Base-by-base conservation (phyloP, 2,113 vertebrate genomes). In the Serinus canaria region DNA sequence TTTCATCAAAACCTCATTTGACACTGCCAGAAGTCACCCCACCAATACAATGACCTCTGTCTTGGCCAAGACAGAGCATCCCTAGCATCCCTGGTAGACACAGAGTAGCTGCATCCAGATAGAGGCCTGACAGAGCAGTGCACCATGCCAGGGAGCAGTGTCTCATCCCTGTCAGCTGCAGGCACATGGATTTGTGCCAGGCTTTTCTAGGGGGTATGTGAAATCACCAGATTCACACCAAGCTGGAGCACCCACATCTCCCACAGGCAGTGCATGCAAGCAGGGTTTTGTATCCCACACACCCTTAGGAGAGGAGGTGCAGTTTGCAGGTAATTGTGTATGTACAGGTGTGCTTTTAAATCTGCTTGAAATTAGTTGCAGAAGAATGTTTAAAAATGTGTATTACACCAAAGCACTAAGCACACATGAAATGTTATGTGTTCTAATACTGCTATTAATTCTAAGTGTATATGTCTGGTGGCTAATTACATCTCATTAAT, bases 301-400 rank as follows among this genome's bases (percentile, higher is more conserved):
- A 22, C 15, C 58, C 46, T n/a, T 11, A 18, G n/a, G 49, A 63
- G 7, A 2, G 2, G 35, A 68, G 11, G 35, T 4, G 0, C 13
- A 4, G 53, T 31, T 56, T 64, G 24, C 31, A 20, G 6, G 3
- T 24, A 56, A 25, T 27, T 15, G 10, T 22, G 14, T 7, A 19
- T 0, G 0, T 6, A 16, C 10, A 20, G 1, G 2, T 13, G 6
- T 1, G 2, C 27, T 35, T 55, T 49, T 39, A 5, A n/a, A 67
- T 49, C 28, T 31, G 9, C 7, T 37, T 37, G n/a, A n/a, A 22
- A 79, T 75, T 52, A 59, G 35, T 44, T 72, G 56, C 15, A 79
- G 53, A 50, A 25, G 7, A 33, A 3, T 2, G 12, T 33, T 66
- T 74, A 58, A 31, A 84, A 90, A 63, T 37, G 15, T 49, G 44